Evolutionary conservation across 2,797 vertebrate species (phyloP), one percentile per base, ranked within the genome.

Genomic region (Bradypodion pumilum): DNA sequence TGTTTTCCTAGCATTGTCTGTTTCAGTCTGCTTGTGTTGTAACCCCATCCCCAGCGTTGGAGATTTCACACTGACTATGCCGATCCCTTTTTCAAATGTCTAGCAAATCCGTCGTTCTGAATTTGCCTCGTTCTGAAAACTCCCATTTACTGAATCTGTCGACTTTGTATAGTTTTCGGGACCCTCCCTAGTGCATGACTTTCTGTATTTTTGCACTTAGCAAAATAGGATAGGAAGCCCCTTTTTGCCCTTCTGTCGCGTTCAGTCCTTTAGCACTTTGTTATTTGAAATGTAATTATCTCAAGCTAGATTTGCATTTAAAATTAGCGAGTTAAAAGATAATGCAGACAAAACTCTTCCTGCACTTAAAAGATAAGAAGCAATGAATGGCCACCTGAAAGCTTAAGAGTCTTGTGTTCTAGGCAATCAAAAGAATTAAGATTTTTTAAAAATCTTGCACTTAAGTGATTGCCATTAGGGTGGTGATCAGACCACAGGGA

Each of bases 1-100:
- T 3, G n/a, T 92, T 91, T 92, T 87, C 88, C 79, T 95, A 91
- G 89, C 93, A 90, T 93, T 89, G 86, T 95, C 89, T 56, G 78
- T 94, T 93, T 91, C 82, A 46, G 74, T 88, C 91, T 90, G 91
- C 93, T 56, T 94, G 88, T 94, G 88, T 89, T 73, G 89, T 96
- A 94, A 83, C 81, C 80, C 88, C 94, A 69, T 90, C 78, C 59
- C 82, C 91, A 77, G 6, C 65, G 60, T 86, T 85, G 52, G 3
- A 78, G 87, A 91, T 89, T 86, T 92, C 81, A 82, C 88, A 73
- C 42, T 83, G 42, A 85, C 62, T 49, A 42, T 91, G 89, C 40
- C 1, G 84, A 89, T 87, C 23, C 87, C 88, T 63, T 87, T 91
- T 80, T 59, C 37, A 78, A 84, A 90, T 86, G 92, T 85, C 90